Base-by-base conservation (phyloP, 2,113 vertebrate species). In the Catagonus wagneri region DNA sequence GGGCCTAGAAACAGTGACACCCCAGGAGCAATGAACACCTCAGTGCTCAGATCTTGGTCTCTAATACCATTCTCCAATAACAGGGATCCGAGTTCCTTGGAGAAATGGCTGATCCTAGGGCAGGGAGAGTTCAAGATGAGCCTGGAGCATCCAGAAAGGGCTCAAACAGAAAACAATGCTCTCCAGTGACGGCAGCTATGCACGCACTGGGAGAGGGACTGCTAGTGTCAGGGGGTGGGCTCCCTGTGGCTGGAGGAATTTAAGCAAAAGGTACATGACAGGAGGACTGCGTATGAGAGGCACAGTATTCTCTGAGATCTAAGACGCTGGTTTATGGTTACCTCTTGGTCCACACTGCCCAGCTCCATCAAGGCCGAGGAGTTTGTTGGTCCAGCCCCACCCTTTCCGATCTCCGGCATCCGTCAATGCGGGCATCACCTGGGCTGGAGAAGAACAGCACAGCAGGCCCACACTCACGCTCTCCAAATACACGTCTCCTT, bases 181-280 rank as follows among this genome's bases (percentile, higher is more conserved):
- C 27, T 32, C 61, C 44, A 23, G 4, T 5, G 63, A 11, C 7
- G 10, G 19, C 22, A 39, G 32, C 69, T n/a, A 12, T 44, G 23
- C 16, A 3, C 1, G 5, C 22, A n/a, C 2, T 8, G 20, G 60
- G 34, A 60, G 69, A 27, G 4, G 10, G 65, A 19, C 23, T 34
- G 17, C 2, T 9, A 2, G 20, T 15, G 11, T 6, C 39, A 7
- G 32, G 14, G 1, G 1, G 36, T 25, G 29, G 66, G 39, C 29
- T 74, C 52, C 56, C 75, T 52, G 66, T 50, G 54, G 17, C 32
- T 8, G 2, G 61, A 81, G 15, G 7, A 1, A 29, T 83, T 36
- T 32, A 56, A 84, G 29, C 76, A 29, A 61, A 87, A 27, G 6
- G 20, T 17, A 29, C 2, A 8, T 22, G 56, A 63, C 39, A 79